Evolutionary conservation across 2,113 vertebrate species (phyloP), one percentile per base, ranked within the genome.

Genomic region (Corythoichthys haematopterus): DNA sequence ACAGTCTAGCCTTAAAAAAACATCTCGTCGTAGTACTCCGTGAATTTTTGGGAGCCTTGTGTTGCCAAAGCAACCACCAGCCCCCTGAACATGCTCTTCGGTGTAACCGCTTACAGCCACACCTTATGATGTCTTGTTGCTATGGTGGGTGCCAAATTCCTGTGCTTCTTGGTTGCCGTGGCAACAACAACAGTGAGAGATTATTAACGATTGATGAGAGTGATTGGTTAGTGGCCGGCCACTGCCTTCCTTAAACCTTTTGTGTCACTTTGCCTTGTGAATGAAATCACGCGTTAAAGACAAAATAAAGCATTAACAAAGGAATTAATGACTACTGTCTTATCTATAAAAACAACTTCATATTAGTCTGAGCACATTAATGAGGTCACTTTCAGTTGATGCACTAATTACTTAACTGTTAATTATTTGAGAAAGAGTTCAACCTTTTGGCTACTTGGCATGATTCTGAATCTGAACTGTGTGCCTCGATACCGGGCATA

Each of bases 141-240:
- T 35, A 56, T 56, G 53, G 53, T 56, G 53, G 28, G 53, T 56
- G 33, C 15, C 36, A 28, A 62, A n/a, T 62, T 45, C 10, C 59
- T 28, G n/a, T 46, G 59, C 59, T 62, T 38, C 59, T 62, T 20
- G 43, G 59, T 62, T 62, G 59, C 59, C 10, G n/a, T 62, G 59
- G 20, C 40, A 62, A 62, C 40, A 12, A 10, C 38, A n/a, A 13
- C 57, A 38, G 36, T 12, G 64, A 67, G 45, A 56, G 48, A 65
- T 61, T 66, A 72, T 74, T 71, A 50, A 73, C 2, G 40, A 69
- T 75, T 75, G 69, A 64, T 76, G 68, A 73, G 72, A 79, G 76
- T 83, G 74, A 70, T 85, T 79, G 87, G 85, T 91, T 85, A 91
- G 90, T 92, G 90, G 91, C 91, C 88, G 90, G 90, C 91, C 90